These are phyloP conservation scores for Drosophila setosimentum DNA, from an alignment of 2,888 invertebrate species.

Conservation along the genomic window DNA sequence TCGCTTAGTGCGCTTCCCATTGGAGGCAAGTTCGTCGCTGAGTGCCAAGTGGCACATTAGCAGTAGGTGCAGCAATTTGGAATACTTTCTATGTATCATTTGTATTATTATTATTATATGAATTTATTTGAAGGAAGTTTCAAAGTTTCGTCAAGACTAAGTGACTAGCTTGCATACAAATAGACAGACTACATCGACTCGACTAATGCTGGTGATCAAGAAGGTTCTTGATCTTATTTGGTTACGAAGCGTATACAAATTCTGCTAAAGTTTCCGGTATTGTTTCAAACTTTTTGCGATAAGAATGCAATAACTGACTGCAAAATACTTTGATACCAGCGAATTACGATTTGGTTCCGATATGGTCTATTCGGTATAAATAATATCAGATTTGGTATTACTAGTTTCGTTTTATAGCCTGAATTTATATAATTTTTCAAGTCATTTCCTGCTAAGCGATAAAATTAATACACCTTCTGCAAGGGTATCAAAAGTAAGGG, in stretches of 20 bases:
- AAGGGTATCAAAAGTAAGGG: background rate
- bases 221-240: too few species aligned
- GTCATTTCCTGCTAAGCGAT: too few species aligned
- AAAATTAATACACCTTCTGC: too few species aligned
- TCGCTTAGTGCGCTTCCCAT: slow-evolving; percentile 39
- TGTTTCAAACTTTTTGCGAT: background rate
- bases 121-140: background rate
- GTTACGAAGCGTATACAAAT: too few species aligned
- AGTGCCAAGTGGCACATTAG: background rate
- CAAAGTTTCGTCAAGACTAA: background rate
- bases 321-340: too few species aligned
- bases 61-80: background rate
- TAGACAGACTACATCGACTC: too few species aligned
- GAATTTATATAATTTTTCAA: too few species aligned
- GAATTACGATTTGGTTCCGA: too few species aligned
- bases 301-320: background rate
- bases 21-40: background rate
- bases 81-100: background rate
- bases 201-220: too few species aligned
- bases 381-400: too few species aligned
- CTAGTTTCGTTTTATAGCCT: too few species aligned
- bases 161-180: background rate
- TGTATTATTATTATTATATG: background rate
- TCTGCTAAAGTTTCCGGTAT: background rate
- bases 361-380: too few species aligned